Evolutionary conservation across 2,888 invertebrate genomes (phyloP), one percentile per base, ranked within the genome.

Genomic region (Neria commutata): DNA sequence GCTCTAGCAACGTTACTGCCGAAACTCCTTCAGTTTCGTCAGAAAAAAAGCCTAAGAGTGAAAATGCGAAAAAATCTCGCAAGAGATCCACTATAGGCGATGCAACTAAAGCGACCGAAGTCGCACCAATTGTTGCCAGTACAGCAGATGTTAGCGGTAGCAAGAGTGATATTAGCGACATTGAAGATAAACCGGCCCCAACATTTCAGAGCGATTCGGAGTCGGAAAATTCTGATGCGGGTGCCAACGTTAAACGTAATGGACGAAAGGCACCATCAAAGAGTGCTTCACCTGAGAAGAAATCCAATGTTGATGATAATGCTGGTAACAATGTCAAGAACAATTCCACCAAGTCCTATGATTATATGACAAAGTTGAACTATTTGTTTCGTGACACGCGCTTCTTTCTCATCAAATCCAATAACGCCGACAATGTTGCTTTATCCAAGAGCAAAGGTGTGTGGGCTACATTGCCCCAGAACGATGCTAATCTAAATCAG

Each of bases 401-500:
- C 67, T 98, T 95, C 84, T 98, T 97, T 84, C 87, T 98, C 58
- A 97, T 98, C 73, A 98, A 98, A 83, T 97, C 97, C 52, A 98
- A 97, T 83, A 98, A 98, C 83, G 92, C 93, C 60, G 98, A 98
- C 83, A 98, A 98, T 81, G 92, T 98, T 53, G 91, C 92, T 33
- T 81, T 98, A 60, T 95, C 97, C 1, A 98, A 98, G 83, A 92
- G 91, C 16, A 94, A 94, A 84, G 95, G 94, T 63, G 97, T 98
- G 3, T 98, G 98, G 98, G 97, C 98, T 2, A 98, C 98, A 2
- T 87, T 97, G 58, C 97, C 97, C 2, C 95, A 95, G 80, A 98
- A 98, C 83, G 98, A 98, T 84, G 90, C 93, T 1, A 95, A 96
- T 82, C 85, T 98, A 53, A 98, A 97, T 83, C 93, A 94, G 83